phyloP scores from a whole-genome alignment of 2,797 vertebrate genomes.

The Amblyraja radiata region DNA sequence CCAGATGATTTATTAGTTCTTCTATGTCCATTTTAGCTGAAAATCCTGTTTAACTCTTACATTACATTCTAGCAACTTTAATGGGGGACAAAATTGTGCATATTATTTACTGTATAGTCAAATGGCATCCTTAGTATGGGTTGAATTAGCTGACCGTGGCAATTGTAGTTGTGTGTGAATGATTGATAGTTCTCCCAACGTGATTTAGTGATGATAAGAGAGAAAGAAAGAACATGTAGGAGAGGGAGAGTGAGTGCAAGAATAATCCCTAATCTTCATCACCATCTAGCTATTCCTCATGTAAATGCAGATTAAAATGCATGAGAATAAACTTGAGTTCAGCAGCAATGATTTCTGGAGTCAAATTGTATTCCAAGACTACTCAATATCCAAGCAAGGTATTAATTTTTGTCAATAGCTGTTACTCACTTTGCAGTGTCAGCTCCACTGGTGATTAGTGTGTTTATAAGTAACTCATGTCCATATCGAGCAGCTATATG shows the following conservation, averaged over 20 bases:
- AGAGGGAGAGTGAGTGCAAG: background rate
- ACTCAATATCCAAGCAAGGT: constrained; percentile 29
- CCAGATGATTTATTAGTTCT: too few relatives aligned
- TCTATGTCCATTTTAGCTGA: too few relatives aligned
- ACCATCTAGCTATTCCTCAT: too few relatives aligned
- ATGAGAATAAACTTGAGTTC: background rate
- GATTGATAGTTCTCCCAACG: background rate
- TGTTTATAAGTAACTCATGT: constrained; percentile 96
- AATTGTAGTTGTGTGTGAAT: background rate
- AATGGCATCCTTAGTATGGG: background rate
- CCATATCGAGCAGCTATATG: constrained; percentile 95
- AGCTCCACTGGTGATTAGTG: constrained; percentile 88
- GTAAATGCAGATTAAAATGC: background rate
- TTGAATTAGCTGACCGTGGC: background rate
- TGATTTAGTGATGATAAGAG: background rate
- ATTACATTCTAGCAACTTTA: background rate
- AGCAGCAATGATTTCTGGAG: background rate
- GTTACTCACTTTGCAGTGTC: constrained; percentile 87
- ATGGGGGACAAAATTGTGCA: background rate
- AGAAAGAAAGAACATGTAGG: background rate
- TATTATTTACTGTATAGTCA: background rate
- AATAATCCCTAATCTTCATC: background rate
- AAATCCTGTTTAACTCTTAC: too few relatives aligned
- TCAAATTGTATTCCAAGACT: background rate
- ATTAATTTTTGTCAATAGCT: constrained; percentile 36